A percentile compares a stretch with the other conserved stretches of the same genome.
Evolutionary conservation across 2,113 vertebrate genomes (phyloP).

Genomic region (Phaetusa simplex): DNA sequence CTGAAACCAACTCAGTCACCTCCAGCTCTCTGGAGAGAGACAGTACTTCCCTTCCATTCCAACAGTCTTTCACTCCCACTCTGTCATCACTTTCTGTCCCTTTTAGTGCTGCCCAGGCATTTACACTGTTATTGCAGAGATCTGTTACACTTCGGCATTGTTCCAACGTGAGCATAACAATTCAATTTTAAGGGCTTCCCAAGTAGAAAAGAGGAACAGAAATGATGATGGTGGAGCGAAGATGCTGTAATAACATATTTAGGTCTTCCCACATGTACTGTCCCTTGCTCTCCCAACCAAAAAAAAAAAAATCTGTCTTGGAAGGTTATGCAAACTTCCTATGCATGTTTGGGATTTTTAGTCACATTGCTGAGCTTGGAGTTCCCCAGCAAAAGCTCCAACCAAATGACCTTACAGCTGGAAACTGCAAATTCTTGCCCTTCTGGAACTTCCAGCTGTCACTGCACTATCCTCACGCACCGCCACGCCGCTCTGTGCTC

Average conservation of each 20-base stretch:
- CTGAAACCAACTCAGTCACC: not conserved
- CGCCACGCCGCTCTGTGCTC: not conserved
- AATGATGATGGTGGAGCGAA: not conserved
- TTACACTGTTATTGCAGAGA: not conserved
- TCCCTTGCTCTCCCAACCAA: not conserved
- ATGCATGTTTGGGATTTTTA: accelerated
- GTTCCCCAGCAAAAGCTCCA: not conserved
- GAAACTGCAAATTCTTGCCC: not conserved
- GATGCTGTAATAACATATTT: not conserved
- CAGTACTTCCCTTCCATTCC: not conserved
- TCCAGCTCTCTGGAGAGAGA: not conserved
- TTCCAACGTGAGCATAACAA: not conserved
- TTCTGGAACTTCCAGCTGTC: not conserved
- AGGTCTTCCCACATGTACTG: accelerated
- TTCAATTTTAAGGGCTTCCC: not conserved
- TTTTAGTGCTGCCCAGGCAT: not conserved
- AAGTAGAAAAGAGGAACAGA: not conserved
- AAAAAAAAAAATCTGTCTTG: not conserved
- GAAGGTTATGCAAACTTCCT: accelerated
- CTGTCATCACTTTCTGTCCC: not conserved
- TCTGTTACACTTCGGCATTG: not conserved
- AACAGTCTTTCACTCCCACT: not conserved
- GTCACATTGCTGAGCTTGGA: not conserved
- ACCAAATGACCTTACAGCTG: not conserved
- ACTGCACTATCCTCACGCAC: accelerated